These are phyloP conservation scores for Latrodectus hesperus DNA, from an alignment of 2,888 invertebrate species.

Conservation along the genomic window DNA sequence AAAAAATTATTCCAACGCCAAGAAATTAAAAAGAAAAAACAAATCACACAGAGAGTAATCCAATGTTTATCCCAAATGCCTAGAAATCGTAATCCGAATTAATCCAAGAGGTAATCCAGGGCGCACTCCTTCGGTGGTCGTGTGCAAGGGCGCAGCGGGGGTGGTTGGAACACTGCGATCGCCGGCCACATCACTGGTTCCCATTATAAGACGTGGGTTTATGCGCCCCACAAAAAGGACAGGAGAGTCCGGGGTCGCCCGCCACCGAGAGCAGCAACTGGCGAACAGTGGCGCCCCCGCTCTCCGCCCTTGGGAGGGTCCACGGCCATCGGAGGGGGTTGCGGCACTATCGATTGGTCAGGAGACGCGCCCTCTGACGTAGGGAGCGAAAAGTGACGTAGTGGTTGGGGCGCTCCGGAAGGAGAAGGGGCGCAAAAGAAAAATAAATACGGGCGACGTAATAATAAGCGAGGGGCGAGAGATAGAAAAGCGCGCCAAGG, in stretches of 20 bases:
- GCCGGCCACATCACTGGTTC: slow-evolving; percentile 43
- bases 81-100: not conserved
- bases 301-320: slow-evolving; percentile 46
- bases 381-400: slow-evolving; percentile 29
- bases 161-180: slow-evolving; percentile 15
- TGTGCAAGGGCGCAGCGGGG: slow-evolving; percentile 8
- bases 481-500: not conserved
- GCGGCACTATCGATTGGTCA: slow-evolving; percentile 40
- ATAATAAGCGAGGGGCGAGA: not conserved
- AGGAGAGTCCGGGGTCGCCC: slow-evolving; percentile 14
- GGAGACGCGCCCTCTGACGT: slow-evolving; percentile 54
- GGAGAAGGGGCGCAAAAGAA: slow-evolving; percentile 3
- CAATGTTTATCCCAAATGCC: not conserved
- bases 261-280: not conserved
- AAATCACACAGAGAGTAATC: not conserved
- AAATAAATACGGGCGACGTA: slow-evolving; percentile 25
- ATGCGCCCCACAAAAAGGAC: slow-evolving; percentile 21
- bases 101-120: slow-evolving; percentile 8
- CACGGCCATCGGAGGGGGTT: slow-evolving; percentile 34
- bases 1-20: not conserved
- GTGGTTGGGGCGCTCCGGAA: not conserved
- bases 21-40: not conserved
- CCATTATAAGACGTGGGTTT: not conserved
- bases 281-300: slow-evolving; percentile 51
- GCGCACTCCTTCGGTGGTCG: not conserved